Conservation (phyloP, 2,888 invertebrate species). For the Ennomos quercinarius region DNA sequence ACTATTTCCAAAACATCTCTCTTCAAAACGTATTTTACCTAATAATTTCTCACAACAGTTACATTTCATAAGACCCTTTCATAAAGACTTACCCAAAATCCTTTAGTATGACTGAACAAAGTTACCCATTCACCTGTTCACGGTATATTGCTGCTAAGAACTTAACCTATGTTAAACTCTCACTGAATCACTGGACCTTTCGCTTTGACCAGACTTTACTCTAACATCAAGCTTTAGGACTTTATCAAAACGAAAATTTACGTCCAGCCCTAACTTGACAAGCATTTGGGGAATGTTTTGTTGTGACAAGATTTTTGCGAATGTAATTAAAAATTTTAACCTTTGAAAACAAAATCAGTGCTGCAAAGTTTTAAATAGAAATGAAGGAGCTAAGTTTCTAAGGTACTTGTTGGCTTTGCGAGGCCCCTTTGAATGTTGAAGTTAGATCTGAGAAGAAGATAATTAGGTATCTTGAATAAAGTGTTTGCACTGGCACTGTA, state of each 20-base stretch:
- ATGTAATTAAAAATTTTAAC: conserved; percentile 8
- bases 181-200: conserved; percentile 22
- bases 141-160: conserved; percentile 11
- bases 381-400: conserved; percentile 19
- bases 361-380: conserved; percentile 19
- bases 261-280: conserved; percentile 1
- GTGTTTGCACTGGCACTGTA: background rate
- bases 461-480: conserved; percentile 4
- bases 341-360: conserved; percentile 8
- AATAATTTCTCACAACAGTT: conserved; percentile 12
- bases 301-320: conserved; percentile 2
- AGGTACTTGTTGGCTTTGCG: conserved; percentile 11
- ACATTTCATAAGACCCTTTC: conserved; percentile 23
- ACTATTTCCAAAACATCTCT: no score
- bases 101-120: conserved; percentile 21
- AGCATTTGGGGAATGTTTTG: conserved; percentile 2
- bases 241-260: conserved; percentile 20
- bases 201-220: conserved; percentile 14
- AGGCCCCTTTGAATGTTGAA: conserved; percentile 16
- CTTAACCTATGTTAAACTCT: conserved; percentile 20
- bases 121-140: conserved; percentile 19
- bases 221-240: conserved; percentile 11
- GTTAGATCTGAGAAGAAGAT: conserved; percentile 8
- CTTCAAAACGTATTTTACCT: conserved; percentile 7
- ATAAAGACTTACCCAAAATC: conserved; percentile 22